These are phyloP conservation scores for Chelonus insularis DNA, from an alignment of 1,140 invertebrate species.

Conservation along the genomic window DNA sequence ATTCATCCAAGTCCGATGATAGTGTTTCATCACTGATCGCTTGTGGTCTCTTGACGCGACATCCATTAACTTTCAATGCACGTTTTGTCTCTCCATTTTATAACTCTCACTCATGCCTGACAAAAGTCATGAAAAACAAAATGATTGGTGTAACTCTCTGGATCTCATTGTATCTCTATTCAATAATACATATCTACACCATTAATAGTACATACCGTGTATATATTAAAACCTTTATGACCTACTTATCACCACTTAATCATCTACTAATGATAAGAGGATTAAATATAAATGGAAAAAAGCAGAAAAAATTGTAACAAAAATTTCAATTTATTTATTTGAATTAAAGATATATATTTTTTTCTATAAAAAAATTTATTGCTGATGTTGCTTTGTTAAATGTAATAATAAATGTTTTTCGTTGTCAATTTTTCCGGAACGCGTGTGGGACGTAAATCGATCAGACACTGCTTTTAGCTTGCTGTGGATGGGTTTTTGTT, in stretches of 20 bases:
- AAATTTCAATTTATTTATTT: neutral
- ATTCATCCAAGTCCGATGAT: neutral
- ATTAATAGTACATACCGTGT: too few species aligned
- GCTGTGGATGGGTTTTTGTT: constrained; percentile 52
- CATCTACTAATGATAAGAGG: too few species aligned
- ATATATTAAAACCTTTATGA: too few species aligned
- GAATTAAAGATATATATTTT: neutral
- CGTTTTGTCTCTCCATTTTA: neutral
- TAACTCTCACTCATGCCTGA: neutral
- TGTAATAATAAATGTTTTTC: constrained; percentile 36
- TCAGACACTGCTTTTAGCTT: constrained; percentile 52
- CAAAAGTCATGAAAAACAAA: constrained; percentile 1
- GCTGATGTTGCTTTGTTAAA: constrained; percentile 29
- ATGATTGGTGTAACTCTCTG: neutral
- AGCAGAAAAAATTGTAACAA: too few species aligned
- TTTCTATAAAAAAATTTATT: neutral
- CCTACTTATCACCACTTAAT: too few species aligned
- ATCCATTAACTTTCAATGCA: constrained; percentile 6
- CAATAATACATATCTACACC: too few species aligned
- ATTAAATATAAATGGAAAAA: too few species aligned
- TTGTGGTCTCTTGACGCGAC: constrained; percentile 1
- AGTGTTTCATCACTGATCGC: constrained; percentile 19
- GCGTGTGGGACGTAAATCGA: constrained; percentile 57
- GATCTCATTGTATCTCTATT: too few species aligned
- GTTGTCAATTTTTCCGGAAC: constrained; percentile 52